Evolutionary conservation across 1,140 invertebrate genomes (phyloP).

Genomic region (Oncopeltus fasciatus): DNA sequence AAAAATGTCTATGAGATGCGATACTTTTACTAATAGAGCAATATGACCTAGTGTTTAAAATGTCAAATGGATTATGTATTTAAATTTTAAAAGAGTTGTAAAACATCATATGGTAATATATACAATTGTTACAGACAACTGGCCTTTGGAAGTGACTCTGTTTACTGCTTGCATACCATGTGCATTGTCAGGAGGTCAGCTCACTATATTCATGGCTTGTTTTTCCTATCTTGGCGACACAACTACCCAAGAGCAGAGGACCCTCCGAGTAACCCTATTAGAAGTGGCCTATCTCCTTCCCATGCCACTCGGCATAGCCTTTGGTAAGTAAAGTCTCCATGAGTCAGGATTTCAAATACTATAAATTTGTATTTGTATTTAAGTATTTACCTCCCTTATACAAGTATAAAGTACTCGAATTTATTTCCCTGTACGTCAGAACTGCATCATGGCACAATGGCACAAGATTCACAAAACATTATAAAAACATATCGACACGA

Average conservation of each 20-base stretch:
- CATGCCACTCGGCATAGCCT: slow-evolving; percentile 54
- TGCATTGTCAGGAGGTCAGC: slow-evolving; percentile 52
- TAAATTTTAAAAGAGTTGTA: neutral
- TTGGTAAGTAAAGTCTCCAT: slow-evolving; percentile 42
- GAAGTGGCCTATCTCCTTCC: slow-evolving; percentile 56
- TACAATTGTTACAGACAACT: slow-evolving; percentile 36
- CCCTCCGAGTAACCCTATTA: slow-evolving; percentile 52
- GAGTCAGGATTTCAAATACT: no score
- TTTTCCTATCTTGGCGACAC: slow-evolving; percentile 62
- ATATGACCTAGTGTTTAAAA: no score
- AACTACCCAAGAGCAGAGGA: slow-evolving; percentile 42
- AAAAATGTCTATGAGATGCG: no score
- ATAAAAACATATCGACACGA: no score
- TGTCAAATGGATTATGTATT: neutral
- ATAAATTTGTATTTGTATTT: no score
- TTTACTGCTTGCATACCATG: slow-evolving; percentile 56
- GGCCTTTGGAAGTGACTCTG: slow-evolving; percentile 57
- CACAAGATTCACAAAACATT: no score
- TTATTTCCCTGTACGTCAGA: no score
- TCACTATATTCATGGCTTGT: slow-evolving; percentile 55
- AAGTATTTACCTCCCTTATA: no score
- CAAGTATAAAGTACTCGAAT: no score
- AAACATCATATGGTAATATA: no score
- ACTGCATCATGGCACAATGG: no score
- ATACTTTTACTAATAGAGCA: no score